Percentiles rank a stretch among this genome's conserved stretches.
Conservation (phyloP, 1,140 invertebrate species). For the Drosophila dunni region DNA sequence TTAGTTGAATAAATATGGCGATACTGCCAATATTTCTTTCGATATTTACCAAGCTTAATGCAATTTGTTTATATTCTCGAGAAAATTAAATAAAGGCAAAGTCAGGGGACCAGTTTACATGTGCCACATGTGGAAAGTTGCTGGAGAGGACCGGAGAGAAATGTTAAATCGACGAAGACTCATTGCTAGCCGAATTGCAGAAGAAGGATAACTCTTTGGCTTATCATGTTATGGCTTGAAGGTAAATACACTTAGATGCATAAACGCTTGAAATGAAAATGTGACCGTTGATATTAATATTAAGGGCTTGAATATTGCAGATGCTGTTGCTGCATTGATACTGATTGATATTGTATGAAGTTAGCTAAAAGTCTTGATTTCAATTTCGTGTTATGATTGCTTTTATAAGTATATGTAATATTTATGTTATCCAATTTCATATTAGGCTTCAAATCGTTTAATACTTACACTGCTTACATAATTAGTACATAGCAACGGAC, state of each 20-base stretch:
- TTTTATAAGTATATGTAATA: slow-evolving; percentile 9
- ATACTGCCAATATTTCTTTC: slow-evolving; percentile 78
- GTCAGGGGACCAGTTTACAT: neutral
- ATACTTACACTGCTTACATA: no score
- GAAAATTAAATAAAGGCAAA: slow-evolving; percentile 72
- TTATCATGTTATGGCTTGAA: slow-evolving; percentile 77
- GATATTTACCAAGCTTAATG: slow-evolving; percentile 81
- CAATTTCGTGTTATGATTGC: slow-evolving; percentile 26
- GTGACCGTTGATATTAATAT: slow-evolving; percentile 4
- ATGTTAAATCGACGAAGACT: slow-evolving; percentile 12
- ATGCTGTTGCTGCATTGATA: slow-evolving; percentile 16
- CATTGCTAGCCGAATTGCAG: neutral
- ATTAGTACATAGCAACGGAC: no score
- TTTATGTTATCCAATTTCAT: neutral
- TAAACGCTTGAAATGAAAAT: slow-evolving; percentile 13
- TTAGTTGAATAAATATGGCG: no score
- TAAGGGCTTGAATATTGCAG: neutral
- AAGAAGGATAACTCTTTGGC: neutral
- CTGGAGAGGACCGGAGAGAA: slow-evolving; percentile 30
- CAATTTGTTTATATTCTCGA: slow-evolving; percentile 73
- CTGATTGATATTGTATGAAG: slow-evolving; percentile 31
- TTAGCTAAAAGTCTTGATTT: slow-evolving; percentile 17
- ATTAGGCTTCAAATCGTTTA: neutral
- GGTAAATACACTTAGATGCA: slow-evolving; percentile 74
- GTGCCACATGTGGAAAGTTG: slow-evolving; percentile 62